Conservation (phyloP, 2,113 vertebrate genomes). For the Stomatorhinus ivindoensis region DNA sequence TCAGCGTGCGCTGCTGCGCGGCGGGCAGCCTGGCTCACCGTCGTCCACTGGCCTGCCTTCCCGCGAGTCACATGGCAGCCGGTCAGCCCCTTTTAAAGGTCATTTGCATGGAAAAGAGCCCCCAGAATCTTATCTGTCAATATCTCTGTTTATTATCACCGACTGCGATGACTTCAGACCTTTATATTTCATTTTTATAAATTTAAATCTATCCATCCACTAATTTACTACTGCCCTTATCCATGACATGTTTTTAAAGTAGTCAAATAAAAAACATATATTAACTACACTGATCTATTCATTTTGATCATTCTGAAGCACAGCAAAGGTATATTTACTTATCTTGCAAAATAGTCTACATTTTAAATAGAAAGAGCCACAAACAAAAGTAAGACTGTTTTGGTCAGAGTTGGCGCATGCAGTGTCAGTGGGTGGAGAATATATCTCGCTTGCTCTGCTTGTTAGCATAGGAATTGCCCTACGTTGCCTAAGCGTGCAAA, state of each 20-base stretch:
- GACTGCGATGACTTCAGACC: background rate
- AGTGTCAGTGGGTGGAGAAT: background rate
- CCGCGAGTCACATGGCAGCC: background rate
- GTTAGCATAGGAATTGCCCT: background rate
- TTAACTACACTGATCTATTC: background rate
- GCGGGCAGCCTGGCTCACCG: constrained; percentile 22
- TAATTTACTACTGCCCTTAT: background rate
- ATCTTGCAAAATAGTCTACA: background rate
- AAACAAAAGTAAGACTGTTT: background rate
- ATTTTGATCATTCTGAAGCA: background rate
- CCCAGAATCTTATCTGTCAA: background rate
- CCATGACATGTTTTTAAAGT: background rate
- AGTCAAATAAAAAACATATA: background rate
- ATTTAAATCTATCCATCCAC: background rate
- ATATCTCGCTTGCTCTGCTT: background rate
- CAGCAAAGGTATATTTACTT: background rate
- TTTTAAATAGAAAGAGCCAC: background rate
- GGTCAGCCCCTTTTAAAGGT: background rate
- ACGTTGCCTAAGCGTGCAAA: background rate
- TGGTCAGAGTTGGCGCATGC: background rate
- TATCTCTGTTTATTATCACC: background rate
- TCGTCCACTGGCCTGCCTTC: background rate
- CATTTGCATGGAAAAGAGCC: background rate
- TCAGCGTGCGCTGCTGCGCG: constrained; percentile 28
- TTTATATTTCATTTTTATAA: background rate